Evolutionary conservation across 2,888 invertebrate species (phyloP).

Genomic region (Troides helena): DNA sequence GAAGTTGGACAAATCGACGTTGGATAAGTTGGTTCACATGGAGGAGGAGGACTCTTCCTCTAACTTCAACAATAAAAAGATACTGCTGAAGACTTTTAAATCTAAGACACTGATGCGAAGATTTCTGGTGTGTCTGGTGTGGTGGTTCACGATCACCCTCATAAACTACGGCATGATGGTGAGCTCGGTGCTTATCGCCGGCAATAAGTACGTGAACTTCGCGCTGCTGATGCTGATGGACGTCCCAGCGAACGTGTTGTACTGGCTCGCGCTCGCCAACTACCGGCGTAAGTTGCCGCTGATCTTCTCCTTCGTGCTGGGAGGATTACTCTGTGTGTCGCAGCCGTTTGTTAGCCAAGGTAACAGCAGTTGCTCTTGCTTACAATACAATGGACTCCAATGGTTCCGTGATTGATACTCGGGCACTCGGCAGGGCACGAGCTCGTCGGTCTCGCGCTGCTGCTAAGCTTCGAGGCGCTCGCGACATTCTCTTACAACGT

Average conservation of each 20-base stretch:
- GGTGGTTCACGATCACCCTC: conserved; percentile 74
- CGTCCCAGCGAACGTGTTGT: conserved; percentile 68
- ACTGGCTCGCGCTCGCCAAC: conserved; percentile 66
- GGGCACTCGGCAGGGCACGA: conserved; percentile 52
- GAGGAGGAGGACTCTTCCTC: conserved; percentile 53
- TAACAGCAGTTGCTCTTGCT: conserved; percentile 29
- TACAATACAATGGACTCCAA: background rate
- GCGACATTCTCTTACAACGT: conserved; percentile 85
- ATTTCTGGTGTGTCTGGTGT: conserved; percentile 67
- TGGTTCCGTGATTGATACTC: background rate
- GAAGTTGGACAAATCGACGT: conserved; percentile 47
- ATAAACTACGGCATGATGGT: conserved; percentile 78
- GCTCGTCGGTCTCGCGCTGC: conserved; percentile 66
- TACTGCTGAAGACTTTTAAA: conserved; percentile 64
- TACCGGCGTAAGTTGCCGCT: conserved; percentile 64
- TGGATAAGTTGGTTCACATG: conserved; percentile 57
- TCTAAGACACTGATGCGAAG: conserved; percentile 69
- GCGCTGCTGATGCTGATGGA: conserved; percentile 71
- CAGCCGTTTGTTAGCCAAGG: conserved; percentile 70
- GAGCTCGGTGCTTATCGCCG: conserved; percentile 68
- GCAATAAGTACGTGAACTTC: conserved; percentile 72
- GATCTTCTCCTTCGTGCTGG: conserved; percentile 59
- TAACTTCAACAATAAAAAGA: conserved; percentile 51
- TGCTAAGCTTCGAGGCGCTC: conserved; percentile 83
- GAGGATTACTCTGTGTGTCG: conserved; percentile 64